Evolutionary conservation across 2,888 invertebrate genomes (phyloP).

Genomic region (Lutraria lutraria): DNA sequence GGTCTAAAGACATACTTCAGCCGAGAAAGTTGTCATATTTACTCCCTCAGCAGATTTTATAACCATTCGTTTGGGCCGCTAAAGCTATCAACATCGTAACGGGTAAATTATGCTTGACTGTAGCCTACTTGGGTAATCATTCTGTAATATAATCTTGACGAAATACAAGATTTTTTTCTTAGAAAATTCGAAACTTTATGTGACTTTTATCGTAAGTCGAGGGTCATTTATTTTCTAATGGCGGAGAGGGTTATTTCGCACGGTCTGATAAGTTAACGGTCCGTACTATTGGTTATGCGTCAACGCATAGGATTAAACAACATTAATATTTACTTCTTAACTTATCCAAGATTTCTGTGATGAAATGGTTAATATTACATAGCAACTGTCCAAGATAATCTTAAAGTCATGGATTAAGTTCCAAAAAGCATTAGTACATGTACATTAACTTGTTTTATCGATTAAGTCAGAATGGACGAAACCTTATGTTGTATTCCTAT

Average conservation of each 20-base stretch:
- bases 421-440: too few species aligned
- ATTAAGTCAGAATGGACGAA: too few species aligned
- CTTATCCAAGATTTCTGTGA: neutral
- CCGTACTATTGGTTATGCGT: constrained; percentile 51
- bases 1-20: constrained; percentile 4
- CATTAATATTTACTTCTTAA: neutral
- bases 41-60: neutral
- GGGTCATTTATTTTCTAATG: constrained; percentile 42
- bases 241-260: constrained; percentile 4
- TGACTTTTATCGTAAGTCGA: constrained; percentile 31
- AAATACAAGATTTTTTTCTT: constrained; percentile 22
- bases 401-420: too few species aligned
- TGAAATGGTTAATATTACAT: neutral
- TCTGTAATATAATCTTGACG: constrained; percentile 30
- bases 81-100: constrained; percentile 28
- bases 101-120: constrained; percentile 40
- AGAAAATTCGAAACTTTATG: constrained; percentile 46
- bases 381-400: neutral
- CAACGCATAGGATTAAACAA: constrained; percentile 13
- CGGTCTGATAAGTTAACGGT: constrained; percentile 24
- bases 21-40: constrained; percentile 17
- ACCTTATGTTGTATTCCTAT: too few species aligned
- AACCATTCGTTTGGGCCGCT: constrained; percentile 21
- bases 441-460: too few species aligned
- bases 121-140: constrained; percentile 25